Base-by-base conservation (phyloP, 2,888 invertebrate species). In the Acrobasis repandana region DNA sequence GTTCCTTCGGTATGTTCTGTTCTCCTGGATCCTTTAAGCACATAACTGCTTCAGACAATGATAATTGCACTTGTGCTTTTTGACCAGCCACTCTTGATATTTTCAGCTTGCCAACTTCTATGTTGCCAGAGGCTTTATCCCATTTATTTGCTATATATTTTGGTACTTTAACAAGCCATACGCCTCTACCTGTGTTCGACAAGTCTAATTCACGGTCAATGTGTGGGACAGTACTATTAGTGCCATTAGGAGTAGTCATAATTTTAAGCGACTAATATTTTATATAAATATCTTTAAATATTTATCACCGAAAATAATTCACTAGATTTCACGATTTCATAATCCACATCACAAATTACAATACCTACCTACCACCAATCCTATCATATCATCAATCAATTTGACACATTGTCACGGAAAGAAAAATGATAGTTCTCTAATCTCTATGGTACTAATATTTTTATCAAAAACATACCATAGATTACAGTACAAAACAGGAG, bases 121-220 rank as follows among this genome's bases (percentile, higher is more conserved):
- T 95, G 79, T 96, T 96, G 50, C 97, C 96, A n/a, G 96, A 95
- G 9, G 97, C 95, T 82, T 97, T 97, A 80, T 97, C 97, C 99
- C 99, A 99, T 92, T 96, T 96, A 75, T 97, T 97, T 6, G 98
- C 97, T 72, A 99, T 96, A 85, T 99, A 99, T 90, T 99, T 99
- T 0, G 99, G 99, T 10, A 96, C 96, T 91, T 99, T 99, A 0
- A 99, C 99, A 9, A 99, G 93, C 99, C 99, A 99, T 11, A 99
- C 97, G 63, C 98, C 98, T 74, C 98, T 94, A 16, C 96, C 96
- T 16, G 97, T 96, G 83, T 98, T 97, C 16, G 96, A 96, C 59
- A 98, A 93, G 91, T 98, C 98, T 67, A 98, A 93, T 83, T 97
- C 96, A 67, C 95, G 94, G 77, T 96, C 96, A 57, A 95, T 93